phyloP scores from a whole-genome alignment of 2,888 invertebrate species.

The Hirtodrosophila confusa region DNA sequence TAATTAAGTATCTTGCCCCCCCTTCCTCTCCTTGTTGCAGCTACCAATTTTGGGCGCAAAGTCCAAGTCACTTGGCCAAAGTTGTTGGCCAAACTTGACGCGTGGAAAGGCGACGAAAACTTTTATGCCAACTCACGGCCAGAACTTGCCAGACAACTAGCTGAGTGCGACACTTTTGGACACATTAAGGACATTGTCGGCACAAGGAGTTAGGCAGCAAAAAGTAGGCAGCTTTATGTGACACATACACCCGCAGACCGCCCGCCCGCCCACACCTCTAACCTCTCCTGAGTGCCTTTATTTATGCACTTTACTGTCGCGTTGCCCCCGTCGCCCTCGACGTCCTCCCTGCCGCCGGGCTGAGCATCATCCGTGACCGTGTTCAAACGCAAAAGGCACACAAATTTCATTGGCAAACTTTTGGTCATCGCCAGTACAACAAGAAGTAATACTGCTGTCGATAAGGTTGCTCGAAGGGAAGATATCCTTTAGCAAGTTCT shows the following conservation, averaged over 20 bases:
- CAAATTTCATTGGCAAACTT: conserved; percentile 62
- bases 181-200: conserved; percentile 38
- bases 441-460: not conserved
- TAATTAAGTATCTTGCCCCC: conserved; percentile 49
- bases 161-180: conserved; percentile 44
- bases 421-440: conserved; percentile 15
- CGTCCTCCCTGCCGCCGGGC: conserved; percentile 29
- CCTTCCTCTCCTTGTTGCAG: conserved; percentile 15
- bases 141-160: conserved; percentile 48
- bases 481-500: too few relatives aligned
- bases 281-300: conserved; percentile 39
- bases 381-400: conserved; percentile 27
- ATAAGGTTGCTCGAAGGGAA: too few relatives aligned
- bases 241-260: conserved; percentile 10
- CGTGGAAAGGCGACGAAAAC: conserved; percentile 42
- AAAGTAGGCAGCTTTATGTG: conserved; percentile 55
- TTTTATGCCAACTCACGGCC: conserved; percentile 55
- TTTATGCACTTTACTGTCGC: conserved; percentile 57
- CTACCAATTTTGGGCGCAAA: not conserved
- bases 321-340: conserved; percentile 1
- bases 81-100: conserved; percentile 47
- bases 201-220: conserved; percentile 2
- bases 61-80: conserved; percentile 34
- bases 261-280: not conserved
- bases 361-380: conserved; percentile 32